Evolutionary conservation across 2,888 invertebrate genomes (phyloP), one percentile per base, ranked within the genome.

Genomic region (Drosophila bunnanda): DNA sequence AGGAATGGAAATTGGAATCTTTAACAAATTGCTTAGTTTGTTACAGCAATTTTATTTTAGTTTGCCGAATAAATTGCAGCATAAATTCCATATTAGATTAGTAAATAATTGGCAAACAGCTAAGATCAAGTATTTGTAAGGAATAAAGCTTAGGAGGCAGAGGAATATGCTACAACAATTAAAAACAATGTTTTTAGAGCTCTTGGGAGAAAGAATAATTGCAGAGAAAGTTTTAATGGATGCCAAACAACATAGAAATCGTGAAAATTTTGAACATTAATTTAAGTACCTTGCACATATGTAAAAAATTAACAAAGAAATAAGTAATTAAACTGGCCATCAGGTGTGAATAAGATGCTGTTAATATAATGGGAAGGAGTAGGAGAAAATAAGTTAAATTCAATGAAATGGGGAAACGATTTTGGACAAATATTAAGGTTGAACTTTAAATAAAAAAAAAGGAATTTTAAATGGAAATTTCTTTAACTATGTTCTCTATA

Each of bases 91-190:
- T 10, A 15, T 22, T 15, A 22, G 5, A 15, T 50, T 13, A 9
- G 20, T n/a, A n/a, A n/a, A n/a, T n/a, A n/a, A n/a, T n/a, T 20
- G 17, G 17, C 13, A 17, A 28, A 6, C n/a, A 12, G 10, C 28
- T 17, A 43, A 22, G 43, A 20, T 4, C 50, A 32, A 50, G 50
- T 20, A 20, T 50, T 32, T 32, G 50, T 20, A 50, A 50, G 32
- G 15, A 50, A 15, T 32, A 4, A 32, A 32, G 50, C 20, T 50
- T 7, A 30, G 13, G 5, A 20, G 32, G 20, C 20, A 20, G 8
- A 32, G 9, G 2, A 50, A 50, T 32, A 32, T 50, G 50, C 15
- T 20, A 48, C 17, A 50, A 32, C 50, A 50, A 50, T 50, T 32
- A 32, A 20, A 32, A 20, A 32, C 32, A 50, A 22, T 50, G 50